Evolutionary conservation across 2,797 vertebrate species (phyloP), one percentile per base, ranked within the genome.

Genomic region (Enteromius anoplus): DNA sequence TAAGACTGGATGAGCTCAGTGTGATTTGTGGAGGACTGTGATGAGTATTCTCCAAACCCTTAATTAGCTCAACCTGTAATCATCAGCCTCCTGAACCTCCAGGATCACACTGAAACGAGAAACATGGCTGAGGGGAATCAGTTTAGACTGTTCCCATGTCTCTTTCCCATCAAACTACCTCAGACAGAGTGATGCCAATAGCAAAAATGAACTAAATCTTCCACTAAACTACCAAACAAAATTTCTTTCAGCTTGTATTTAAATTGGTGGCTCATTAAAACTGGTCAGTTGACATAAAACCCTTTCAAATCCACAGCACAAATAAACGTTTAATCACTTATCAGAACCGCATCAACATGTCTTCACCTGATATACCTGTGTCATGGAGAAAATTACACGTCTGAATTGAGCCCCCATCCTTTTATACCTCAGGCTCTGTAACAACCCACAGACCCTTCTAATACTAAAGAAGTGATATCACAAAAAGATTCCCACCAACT

Each of bases 1-100:
- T 62, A 55, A 78, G 78, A 64, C 34, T 62, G 8, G 1, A 29
- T 69, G 78, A 86, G 81, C 37, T 37, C 32, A 60, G 85, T 79
- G 87, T 79, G 68, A 83, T 88, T 82, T 85, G 2, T 68, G 29
- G 72, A 82, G 81, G 3, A 34, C 62, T 68, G 68, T 60, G 78
- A 85, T 62, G 75, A 81, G 75, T 79, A 73, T 85, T 72, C 81
- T 79, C 75, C 78, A 82, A 86, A 88, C 83, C 85, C 75, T 82
- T 45, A 55, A 86, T 88, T 88, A 88, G 55, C 58, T 26, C 2
- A 84, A 85, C 81, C 75, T 86, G 75, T 86, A 88, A 88, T 88
- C 85, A 85, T 53, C 81, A 84, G 23, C 85, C 81, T 78, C 23
- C 83, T 51, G 19, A 75, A 78, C 55, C 53, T 70, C 21, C 32